Base-by-base conservation (phyloP, 2,797 vertebrate genomes). In the Lindbergichthys nudifrons region DNA sequence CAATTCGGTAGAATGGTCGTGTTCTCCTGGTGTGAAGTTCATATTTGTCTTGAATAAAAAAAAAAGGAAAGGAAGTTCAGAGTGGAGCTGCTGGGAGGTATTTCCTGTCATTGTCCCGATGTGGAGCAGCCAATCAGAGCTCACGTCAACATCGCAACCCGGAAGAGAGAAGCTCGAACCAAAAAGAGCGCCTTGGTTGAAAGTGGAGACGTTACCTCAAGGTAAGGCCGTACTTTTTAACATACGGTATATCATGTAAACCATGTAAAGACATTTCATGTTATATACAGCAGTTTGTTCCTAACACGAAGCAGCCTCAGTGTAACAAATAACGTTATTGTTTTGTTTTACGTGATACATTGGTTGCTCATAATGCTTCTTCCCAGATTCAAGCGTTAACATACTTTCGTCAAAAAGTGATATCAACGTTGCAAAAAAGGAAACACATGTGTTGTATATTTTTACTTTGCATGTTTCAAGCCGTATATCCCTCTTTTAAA, bases 171-270 rank as follows among this genome's bases (percentile, higher is more conserved):
- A 77, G 30, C 72, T 19, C 2, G 39, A 6, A 1, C 4, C 2
- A n/a, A 83, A 94, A 94, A 94, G 87, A 84, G 87, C 94, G 94
- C 91, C 87, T 88, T 65, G 64, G 41, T 92, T 90, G 10, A 86
- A 62, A 92, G 70, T 66, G 51, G 26, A 72, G 62, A 79, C 66
- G 59, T 84, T 76, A 30, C 3, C 14, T 6, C n/a, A 52, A 89
- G 91, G 90, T 92, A 64, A 76, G 90, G 10, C 0, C 9, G 2
- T 0, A 5, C n/a, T 10, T 0, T 2, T 43, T 11, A n/a, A 12
- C 5, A 12, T 3, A 8, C 1, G 6, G 12, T 3, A 8, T 3
- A 18, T 18, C 12, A 30, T 3, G 18, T 18, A 15, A 36, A 7
- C 10, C 8, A 13, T 3, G 3, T 18, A 1, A 43, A 74, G 0